Percentiles rank a stretch among this genome's conserved stretches.
Conservation (phyloP, 1,140 invertebrate species). For the Alviniconcha marisindica region DNA sequence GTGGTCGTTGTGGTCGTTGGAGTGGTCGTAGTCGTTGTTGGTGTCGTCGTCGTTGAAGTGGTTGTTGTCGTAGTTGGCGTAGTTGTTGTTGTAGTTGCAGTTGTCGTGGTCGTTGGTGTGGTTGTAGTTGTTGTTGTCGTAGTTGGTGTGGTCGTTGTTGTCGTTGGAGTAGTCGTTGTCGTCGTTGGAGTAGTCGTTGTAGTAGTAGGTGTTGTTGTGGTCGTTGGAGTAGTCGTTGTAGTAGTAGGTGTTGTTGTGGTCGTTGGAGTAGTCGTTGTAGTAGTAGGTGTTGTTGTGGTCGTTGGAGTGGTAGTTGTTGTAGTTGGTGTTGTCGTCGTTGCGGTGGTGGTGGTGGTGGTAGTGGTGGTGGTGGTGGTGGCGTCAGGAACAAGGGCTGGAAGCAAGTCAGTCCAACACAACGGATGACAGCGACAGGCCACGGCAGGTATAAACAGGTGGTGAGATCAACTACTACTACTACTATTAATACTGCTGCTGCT, state of each 20-base stretch:
- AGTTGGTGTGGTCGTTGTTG: slow-evolving; percentile 10
- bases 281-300: neutral
- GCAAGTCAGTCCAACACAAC: no score
- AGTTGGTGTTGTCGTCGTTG: neutral
- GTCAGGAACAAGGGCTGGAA: neutral
- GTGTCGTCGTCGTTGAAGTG: slow-evolving; percentile 3
- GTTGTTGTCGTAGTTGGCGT: slow-evolving; percentile 24
- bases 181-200: slow-evolving; percentile 8
- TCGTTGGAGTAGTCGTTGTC: neutral
- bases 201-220: neutral
- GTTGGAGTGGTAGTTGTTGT: neutral
- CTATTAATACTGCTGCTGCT: no score
- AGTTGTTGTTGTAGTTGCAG: neutral
- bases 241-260: neutral
- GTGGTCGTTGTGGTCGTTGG: slow-evolving; percentile 7
- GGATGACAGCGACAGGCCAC: no score
- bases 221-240: neutral
- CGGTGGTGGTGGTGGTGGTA: neutral
- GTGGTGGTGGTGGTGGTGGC: neutral
- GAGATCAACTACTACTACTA: no score
- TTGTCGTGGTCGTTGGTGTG: neutral
- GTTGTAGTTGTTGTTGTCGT: slow-evolving; percentile 4
- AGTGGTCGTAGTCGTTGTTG: slow-evolving; percentile 8
- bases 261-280: no score
- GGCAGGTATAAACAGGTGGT: no score